A percentile compares a stretch with the other conserved stretches of the same genome.
Conservation (phyloP, 2,797 vertebrate species). For the Alcedo atthis region DNA sequence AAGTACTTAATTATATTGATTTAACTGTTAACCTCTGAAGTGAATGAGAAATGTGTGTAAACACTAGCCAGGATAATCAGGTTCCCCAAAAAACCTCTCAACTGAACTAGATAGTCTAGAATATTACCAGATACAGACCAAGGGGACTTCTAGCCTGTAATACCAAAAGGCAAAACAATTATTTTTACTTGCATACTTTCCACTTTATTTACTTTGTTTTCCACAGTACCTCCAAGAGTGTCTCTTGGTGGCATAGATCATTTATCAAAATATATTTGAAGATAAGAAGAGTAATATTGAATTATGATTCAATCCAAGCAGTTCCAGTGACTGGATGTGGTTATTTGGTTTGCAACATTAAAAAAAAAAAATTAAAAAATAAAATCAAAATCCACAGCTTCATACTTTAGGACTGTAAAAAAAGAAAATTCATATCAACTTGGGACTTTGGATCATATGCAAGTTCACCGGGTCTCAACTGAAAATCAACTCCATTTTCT, state of each 20-base stretch:
- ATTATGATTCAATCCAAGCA: not conserved
- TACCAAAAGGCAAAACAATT: not conserved
- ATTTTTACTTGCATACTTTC: not conserved
- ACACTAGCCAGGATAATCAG: not conserved
- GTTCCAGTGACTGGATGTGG: not conserved
- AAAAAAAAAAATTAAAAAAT: not conserved
- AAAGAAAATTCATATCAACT: not conserved
- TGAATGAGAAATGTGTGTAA: not conserved
- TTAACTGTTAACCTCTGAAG: not conserved
- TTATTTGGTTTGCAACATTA: not conserved
- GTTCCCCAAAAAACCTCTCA: not conserved
- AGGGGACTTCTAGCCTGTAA: not conserved
- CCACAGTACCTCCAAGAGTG: not conserved
- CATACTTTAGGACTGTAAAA: not conserved
- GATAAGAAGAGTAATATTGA: not conserved
- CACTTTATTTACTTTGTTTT: not conserved
- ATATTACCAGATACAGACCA: not conserved
- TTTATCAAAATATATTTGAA: conserved; percentile 41
- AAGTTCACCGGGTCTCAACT: not conserved
- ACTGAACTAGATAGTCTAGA: not conserved
- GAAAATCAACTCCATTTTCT: not conserved
- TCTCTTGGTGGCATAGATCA: not conserved
- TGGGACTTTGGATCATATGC: not conserved
- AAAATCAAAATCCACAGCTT: not conserved
- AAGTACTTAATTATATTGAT: not conserved